phyloP scores from a whole-genome alignment of 2,113 vertebrate genomes.

The Dasyurus viverrinus region DNA sequence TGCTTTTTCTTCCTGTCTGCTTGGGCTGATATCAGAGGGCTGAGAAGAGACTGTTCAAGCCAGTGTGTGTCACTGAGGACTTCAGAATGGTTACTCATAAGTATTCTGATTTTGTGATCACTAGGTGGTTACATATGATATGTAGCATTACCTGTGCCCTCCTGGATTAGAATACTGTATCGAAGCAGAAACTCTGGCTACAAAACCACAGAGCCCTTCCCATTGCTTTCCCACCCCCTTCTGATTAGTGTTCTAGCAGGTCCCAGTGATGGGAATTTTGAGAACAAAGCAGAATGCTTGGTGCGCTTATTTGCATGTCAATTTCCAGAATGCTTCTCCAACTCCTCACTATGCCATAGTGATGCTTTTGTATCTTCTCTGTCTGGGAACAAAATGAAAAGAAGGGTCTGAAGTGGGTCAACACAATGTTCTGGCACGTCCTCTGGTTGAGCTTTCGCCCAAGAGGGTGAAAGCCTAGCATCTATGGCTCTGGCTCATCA shows the following conservation, averaged over 20 bases:
- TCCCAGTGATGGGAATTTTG: conserved; percentile 57
- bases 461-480: conserved; percentile 58
- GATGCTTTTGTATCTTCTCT: conserved; percentile 77
- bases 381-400: conserved; percentile 74
- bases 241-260: conserved; percentile 63
- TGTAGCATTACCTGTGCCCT: conserved; percentile 47
- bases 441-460: conserved; percentile 66
- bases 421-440: conserved; percentile 74
- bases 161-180: conserved; percentile 1
- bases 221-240: conserved; percentile 53
- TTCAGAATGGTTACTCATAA: neutral
- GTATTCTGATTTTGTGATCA: neutral
- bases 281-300: conserved; percentile 73
- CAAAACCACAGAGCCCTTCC: conserved; percentile 45
- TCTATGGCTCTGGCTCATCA: conserved; percentile 38
- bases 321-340: conserved; percentile 76
- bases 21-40: neutral
- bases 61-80: neutral
- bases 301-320: conserved; percentile 77
- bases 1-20: neutral
- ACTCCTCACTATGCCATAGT: conserved; percentile 70
- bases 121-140: neutral
- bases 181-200: conserved; percentile 47
- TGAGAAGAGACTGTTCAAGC: neutral
- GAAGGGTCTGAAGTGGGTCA: conserved; percentile 77